phyloP scores from a whole-genome alignment of 2,797 vertebrate genomes.

The Leptatherina wallacei region DNA sequence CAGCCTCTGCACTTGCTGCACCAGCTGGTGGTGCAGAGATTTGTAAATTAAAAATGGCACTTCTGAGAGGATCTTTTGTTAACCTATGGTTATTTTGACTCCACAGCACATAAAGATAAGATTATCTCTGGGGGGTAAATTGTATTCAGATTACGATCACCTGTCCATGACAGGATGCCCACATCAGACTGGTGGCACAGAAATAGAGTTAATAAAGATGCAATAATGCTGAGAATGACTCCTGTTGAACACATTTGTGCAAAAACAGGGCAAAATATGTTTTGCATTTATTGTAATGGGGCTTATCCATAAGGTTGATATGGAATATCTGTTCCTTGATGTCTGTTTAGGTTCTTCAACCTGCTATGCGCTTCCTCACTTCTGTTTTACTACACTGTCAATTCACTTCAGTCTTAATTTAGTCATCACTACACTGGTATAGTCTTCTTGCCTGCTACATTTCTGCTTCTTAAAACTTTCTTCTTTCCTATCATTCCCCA shows the following conservation, averaged over 20 bases:
- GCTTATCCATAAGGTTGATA: no score
- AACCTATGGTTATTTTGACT: slow-evolving; percentile 45
- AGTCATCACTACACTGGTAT: not conserved
- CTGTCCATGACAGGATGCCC: slow-evolving; percentile 15
- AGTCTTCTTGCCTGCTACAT: not conserved
- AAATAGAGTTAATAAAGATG: not conserved
- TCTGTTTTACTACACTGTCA: not conserved
- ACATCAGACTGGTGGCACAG: slow-evolving; percentile 7
- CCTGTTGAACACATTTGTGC: not conserved
- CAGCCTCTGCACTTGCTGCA: slow-evolving; percentile 25
- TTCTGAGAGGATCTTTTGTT: slow-evolving; percentile 32
- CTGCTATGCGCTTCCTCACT: not conserved
- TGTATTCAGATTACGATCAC: slow-evolving; percentile 28
- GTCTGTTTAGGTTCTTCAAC: not conserved
- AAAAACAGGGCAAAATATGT: not conserved
- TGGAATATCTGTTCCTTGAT: no score
- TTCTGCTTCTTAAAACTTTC: not conserved
- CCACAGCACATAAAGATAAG: slow-evolving; percentile 39
- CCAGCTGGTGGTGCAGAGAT: not conserved
- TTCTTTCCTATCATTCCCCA: not conserved
- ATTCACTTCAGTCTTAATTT: not conserved
- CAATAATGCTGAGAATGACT: not conserved
- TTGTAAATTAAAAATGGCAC: slow-evolving; percentile 31
- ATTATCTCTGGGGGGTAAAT: slow-evolving; percentile 43
- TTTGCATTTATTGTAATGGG: no score